Evolutionary conservation across 2,888 invertebrate species (phyloP).

Genomic region (Salticus scenicus): DNA sequence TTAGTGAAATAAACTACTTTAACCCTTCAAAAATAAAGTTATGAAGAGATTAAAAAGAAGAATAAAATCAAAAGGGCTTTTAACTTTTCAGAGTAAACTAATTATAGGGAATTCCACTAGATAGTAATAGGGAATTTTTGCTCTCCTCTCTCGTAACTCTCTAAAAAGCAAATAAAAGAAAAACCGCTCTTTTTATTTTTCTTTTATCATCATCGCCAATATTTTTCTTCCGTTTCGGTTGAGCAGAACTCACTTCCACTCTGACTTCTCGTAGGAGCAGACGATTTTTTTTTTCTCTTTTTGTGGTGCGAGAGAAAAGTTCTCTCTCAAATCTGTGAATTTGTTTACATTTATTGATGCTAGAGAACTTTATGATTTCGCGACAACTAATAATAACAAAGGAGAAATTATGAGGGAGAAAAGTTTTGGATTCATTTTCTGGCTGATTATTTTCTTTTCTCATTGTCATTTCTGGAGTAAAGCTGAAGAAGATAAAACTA

Average conservation of each 20-base stretch:
- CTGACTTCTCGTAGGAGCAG: conserved; percentile 47
- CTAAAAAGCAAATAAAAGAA: conserved; percentile 11
- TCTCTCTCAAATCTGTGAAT: neutral
- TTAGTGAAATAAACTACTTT: neutral
- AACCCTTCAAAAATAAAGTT: neutral
- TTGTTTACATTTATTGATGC: neutral
- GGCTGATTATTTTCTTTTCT: neutral
- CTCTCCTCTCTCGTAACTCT: conserved; percentile 23
- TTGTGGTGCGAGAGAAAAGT: neutral
- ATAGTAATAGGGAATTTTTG: conserved; percentile 20
- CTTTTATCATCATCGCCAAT: conserved; percentile 23
- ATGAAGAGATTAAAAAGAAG: neutral
- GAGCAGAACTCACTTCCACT: conserved; percentile 53
- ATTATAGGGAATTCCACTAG: conserved; percentile 35
- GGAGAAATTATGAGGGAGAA: conserved; percentile 3
- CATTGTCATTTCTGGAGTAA: neutral
- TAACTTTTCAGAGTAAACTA: conserved; percentile 1
- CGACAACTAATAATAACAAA: neutral
- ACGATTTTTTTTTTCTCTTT: conserved; percentile 5
- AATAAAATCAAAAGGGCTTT: neutral
- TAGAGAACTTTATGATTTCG: neutral
- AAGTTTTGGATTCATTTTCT: neutral
- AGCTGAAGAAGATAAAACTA: neutral
- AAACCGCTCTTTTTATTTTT: conserved; percentile 25
- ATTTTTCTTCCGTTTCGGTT: conserved; percentile 38